phyloP scores from a whole-genome alignment of 1,140 invertebrate species.

The Planococcus citri region DNA sequence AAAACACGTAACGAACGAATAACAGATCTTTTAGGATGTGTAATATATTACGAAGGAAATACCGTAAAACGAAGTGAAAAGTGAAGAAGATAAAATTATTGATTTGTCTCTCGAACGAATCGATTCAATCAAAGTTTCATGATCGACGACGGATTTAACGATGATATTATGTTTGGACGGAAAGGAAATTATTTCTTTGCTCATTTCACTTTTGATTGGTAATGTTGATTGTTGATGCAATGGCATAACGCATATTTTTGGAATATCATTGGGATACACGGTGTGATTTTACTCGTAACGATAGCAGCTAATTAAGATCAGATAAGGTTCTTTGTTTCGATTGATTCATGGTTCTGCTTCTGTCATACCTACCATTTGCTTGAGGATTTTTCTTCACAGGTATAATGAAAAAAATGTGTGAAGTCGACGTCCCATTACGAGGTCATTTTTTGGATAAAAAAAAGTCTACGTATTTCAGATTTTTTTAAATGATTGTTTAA shows the following conservation, averaged over 20 bases:
- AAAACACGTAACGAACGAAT: too few relatives aligned
- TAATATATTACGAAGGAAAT: too few relatives aligned
- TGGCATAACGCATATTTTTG: too few relatives aligned
- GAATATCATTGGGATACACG: not conserved
- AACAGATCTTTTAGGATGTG: too few relatives aligned
- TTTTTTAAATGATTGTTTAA: too few relatives aligned
- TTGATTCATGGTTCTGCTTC: too few relatives aligned
- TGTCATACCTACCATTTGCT: not conserved
- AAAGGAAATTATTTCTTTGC: not conserved
- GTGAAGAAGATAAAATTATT: not conserved
- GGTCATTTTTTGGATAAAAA: too few relatives aligned
- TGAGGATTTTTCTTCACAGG: not conserved
- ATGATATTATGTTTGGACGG: not conserved
- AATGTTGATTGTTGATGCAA: not conserved
- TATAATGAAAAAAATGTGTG: too few relatives aligned
- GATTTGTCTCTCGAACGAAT: not conserved
- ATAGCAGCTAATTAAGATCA: not conserved
- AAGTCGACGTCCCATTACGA: too few relatives aligned
- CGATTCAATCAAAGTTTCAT: not conserved
- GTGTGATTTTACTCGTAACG: not conserved
- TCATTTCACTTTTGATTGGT: not conserved
- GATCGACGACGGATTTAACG: not conserved
- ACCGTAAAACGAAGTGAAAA: too few relatives aligned
- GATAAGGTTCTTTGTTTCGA: not conserved
- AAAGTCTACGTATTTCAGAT: too few relatives aligned